These are phyloP conservation scores for Thripadectes ignobilis DNA, from an alignment of 2,797 vertebrate genomes.

Conservation along the genomic window DNA sequence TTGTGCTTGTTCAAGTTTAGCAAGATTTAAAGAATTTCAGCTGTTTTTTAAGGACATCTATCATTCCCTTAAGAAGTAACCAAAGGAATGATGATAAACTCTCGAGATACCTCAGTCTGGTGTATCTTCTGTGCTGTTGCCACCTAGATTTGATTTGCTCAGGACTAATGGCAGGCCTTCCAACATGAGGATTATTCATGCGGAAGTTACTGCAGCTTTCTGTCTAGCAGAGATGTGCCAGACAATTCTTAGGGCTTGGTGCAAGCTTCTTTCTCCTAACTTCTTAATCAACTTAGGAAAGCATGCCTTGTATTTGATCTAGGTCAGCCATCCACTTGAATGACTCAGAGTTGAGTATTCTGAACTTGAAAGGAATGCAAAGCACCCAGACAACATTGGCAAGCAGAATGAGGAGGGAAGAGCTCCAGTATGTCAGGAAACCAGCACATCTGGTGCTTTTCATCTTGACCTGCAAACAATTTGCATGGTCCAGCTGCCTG, in stretches of 20 bases:
- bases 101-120: neutral
- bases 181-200: neutral
- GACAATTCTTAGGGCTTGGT: neutral
- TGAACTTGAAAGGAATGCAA: constrained; percentile 39
- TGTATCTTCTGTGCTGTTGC: neutral
- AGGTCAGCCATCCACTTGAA: neutral
- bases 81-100: neutral
- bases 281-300: constrained; percentile 14
- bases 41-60: neutral
- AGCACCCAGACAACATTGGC: constrained; percentile 15
- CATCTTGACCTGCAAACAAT: constrained; percentile 6
- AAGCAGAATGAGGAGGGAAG: neutral
- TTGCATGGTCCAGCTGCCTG: neutral
- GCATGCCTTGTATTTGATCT: neutral
- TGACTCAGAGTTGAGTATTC: constrained; percentile 2
- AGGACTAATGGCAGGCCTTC: neutral
- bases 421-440: neutral
- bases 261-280: neutral
- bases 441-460: constrained; percentile 21
- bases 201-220: neutral
- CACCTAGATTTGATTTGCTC: neutral
- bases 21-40: neutral
- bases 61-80: neutral
- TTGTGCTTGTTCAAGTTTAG: neutral
- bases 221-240: neutral